phyloP scores from a whole-genome alignment of 1,140 invertebrate species.

The Pteromalus puparum region DNA sequence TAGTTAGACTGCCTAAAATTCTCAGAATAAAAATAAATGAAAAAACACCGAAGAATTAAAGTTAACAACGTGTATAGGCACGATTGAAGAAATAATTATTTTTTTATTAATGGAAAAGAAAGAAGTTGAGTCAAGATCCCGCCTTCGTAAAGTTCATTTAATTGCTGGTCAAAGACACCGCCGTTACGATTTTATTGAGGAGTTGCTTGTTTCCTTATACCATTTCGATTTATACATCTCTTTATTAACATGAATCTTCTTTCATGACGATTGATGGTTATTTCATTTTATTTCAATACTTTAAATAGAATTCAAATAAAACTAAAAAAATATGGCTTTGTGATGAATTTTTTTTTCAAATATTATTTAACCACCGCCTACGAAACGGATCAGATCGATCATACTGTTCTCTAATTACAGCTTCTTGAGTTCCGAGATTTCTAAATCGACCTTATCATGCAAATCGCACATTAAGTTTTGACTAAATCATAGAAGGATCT shows the following conservation, averaged over 20 bases:
- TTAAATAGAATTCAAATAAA: neutral
- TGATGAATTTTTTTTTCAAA: neutral
- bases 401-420: conserved; percentile 6
- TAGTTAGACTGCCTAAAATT: too few species aligned
- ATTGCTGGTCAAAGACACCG: neutral
- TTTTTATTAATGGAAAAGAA: conserved; percentile 21
- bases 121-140: neutral
- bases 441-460: conserved; percentile 1
- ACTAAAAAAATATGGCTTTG: neutral
- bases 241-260: conserved; percentile 16
- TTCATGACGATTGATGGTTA: conserved; percentile 19
- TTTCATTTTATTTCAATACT: neutral
- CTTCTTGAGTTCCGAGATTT: neutral
- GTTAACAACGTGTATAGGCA: neutral
- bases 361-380: neutral
- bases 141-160: conserved; percentile 7
- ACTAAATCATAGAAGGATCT: neutral
- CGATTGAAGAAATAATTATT: conserved; percentile 28
- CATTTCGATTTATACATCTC: neutral
- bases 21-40: neutral
- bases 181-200: neutral
- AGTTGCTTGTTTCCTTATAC: neutral
- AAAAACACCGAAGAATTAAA: conserved; percentile 27
- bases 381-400: neutral
- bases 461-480: conserved; percentile 12